phyloP scores from a whole-genome alignment of 2,888 invertebrate genomes.

The Agrotis ipsilon region DNA sequence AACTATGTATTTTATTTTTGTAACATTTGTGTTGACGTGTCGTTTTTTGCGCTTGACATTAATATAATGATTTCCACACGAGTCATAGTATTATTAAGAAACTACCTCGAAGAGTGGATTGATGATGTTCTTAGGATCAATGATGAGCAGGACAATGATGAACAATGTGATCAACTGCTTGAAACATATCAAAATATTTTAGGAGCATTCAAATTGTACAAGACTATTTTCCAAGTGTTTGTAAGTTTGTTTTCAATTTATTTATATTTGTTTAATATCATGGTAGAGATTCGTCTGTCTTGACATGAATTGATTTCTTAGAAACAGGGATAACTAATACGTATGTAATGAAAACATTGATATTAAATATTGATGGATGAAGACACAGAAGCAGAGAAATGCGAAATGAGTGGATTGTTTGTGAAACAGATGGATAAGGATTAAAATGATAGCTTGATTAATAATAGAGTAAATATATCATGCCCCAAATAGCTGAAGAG shows the following conservation, averaged over 20 bases:
- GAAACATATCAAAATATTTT: slow-evolving; percentile 18
- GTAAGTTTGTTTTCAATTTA: slow-evolving; percentile 18
- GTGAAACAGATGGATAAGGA: not conserved
- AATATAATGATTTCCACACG: slow-evolving; percentile 9
- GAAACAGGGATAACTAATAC: not conserved
- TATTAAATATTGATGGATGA: not conserved
- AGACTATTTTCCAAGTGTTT: not conserved
- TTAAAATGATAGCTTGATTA: not conserved
- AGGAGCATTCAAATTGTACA: slow-evolving; percentile 9
- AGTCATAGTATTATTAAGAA: slow-evolving; percentile 12
- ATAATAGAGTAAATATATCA: too few relatives aligned
- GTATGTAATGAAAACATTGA: not conserved
- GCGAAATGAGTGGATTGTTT: not conserved
- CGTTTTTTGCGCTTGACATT: slow-evolving; percentile 12
- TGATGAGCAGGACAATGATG: not conserved
- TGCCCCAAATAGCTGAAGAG: too few relatives aligned
- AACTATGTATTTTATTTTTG: not conserved
- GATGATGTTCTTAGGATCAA: not conserved
- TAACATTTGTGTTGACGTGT: not conserved
- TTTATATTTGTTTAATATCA: not conserved
- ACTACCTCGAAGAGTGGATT: slow-evolving; percentile 25
- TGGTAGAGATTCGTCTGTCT: not conserved
- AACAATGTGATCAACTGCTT: slow-evolving; percentile 6
- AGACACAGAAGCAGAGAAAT: not conserved
- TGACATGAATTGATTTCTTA: too few relatives aligned